Percentiles rank a stretch among this genome's conserved stretches.
These are phyloP conservation scores for Onychomys torridus DNA, from an alignment of 2,797 vertebrate genomes.

Conservation along the genomic window DNA sequence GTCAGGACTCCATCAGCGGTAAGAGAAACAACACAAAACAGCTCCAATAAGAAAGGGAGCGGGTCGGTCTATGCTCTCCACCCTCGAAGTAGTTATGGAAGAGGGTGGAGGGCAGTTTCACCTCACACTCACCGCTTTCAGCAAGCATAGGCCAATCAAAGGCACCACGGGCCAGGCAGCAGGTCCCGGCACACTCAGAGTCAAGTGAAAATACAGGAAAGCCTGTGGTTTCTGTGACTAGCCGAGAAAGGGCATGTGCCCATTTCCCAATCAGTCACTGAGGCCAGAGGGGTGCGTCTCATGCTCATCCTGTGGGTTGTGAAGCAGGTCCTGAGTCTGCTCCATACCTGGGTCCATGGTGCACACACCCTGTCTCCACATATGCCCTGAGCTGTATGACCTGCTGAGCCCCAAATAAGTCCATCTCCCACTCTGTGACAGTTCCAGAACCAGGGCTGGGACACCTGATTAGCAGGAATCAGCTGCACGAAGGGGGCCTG, in stretches of 20 bases:
- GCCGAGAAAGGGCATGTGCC: neutral
- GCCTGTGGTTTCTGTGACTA: neutral
- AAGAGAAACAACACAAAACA: neutral
- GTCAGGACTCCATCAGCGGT: neutral
- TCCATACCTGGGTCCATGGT: accelerated
- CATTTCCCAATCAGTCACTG: neutral
- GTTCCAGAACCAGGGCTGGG: neutral
- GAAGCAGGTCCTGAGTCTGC: neutral
- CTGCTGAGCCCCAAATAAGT: neutral
- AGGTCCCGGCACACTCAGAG: neutral
- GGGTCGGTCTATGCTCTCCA: accelerated
- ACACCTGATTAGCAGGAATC: neutral
- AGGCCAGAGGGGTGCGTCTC: neutral
- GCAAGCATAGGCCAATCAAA: neutral
- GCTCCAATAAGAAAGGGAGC: neutral
- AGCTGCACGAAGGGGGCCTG: neutral
- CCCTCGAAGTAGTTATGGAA: neutral
- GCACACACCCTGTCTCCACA: neutral
- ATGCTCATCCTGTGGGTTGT: neutral
- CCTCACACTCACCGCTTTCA: neutral
- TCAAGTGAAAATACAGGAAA: neutral
- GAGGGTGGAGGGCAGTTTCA: neutral
- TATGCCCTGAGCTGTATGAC: accelerated
- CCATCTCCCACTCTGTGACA: neutral
- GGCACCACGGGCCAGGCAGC: neutral